Base-by-base conservation (phyloP, 2,888 invertebrate genomes). In the Cerceris ruficornis region DNA sequence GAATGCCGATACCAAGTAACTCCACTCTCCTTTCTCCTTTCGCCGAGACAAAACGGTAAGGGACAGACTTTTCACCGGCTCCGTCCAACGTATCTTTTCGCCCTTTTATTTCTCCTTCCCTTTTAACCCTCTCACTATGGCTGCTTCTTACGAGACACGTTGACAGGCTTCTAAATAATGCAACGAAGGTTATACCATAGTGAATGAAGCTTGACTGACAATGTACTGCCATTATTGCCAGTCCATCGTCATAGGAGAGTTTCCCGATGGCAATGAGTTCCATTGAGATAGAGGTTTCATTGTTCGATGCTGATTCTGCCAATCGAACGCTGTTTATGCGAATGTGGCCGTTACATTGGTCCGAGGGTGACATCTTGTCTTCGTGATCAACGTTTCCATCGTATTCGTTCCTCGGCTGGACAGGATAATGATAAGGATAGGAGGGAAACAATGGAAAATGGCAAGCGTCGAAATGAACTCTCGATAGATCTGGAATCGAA, bases 81-180 rank as follows among this genome's bases (percentile, higher is more conserved):
- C 4, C 28, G 28, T 28, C 28, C 28, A 28, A 4, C 28, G 28
- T 28, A 28, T 4, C 28, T 28, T 28, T 28, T 28, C 28, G 28
- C 28, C 28, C 28, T 28, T 28, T 28, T 28, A 28, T 28, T 28
- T 28, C 28, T 28, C 28, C 28, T 28, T 28, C 28, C 28, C 28
- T 28, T 28, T 28, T 28, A 28, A 28, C 28, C 28, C 28, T 28
- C 28, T 28, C 28, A 28, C 28, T 4, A 28, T 28, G 4, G 28
- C 28, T 28, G 28, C 28, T 28, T 28, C 28, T 28, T 28, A 28
- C 4, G 28, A 28, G 28, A 28, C 28, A 17, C 49, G 50, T 17
- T 49, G 55, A 46, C 66, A 55, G n/a, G 14, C 41, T 43, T 9
- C 54, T 66, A 54, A 66, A 66, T 66, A 66, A 66, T 66, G 66